Evolutionary conservation across 2,888 invertebrate genomes (phyloP).

Genomic region (Polyploca ridens): DNA sequence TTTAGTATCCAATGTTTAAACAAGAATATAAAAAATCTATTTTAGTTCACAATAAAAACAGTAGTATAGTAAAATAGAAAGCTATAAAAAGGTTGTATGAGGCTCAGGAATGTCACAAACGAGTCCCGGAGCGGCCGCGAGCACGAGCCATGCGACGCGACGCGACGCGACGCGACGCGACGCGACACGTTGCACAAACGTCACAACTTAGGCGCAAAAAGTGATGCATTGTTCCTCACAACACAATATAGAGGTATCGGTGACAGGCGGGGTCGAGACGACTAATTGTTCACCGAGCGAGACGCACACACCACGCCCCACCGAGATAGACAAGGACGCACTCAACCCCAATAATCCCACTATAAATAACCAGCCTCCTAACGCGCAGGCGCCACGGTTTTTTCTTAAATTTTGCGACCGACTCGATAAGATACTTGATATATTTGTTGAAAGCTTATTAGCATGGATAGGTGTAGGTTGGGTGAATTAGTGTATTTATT

Average conservation of each 20-base stretch:
- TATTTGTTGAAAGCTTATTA: background rate
- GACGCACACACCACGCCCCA: slow-evolving; percentile 25
- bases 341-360: slow-evolving; percentile 56
- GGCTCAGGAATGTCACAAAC: background rate
- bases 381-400: slow-evolving; percentile 75
- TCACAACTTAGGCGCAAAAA: slow-evolving; percentile 1
- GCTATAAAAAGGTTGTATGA: background rate
- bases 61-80: background rate
- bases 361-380: slow-evolving; percentile 75
- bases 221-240: background rate
- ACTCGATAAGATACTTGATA: slow-evolving; percentile 51
- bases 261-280: slow-evolving; percentile 47
- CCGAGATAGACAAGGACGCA: slow-evolving; percentile 42
- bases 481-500: too few relatives aligned
- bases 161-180: background rate
- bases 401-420: slow-evolving; percentile 51
- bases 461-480: background rate
- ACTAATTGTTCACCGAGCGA: slow-evolving; percentile 59
- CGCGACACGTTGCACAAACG: background rate
- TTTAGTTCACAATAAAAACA: too few relatives aligned
- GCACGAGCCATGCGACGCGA: background rate
- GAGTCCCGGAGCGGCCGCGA: background rate
- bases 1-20: too few relatives aligned
- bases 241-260: slow-evolving; percentile 44
- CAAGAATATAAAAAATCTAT: too few relatives aligned